These are phyloP conservation scores for Ooceraea biroi DNA, from an alignment of 1,140 invertebrate genomes.

Conservation along the genomic window DNA sequence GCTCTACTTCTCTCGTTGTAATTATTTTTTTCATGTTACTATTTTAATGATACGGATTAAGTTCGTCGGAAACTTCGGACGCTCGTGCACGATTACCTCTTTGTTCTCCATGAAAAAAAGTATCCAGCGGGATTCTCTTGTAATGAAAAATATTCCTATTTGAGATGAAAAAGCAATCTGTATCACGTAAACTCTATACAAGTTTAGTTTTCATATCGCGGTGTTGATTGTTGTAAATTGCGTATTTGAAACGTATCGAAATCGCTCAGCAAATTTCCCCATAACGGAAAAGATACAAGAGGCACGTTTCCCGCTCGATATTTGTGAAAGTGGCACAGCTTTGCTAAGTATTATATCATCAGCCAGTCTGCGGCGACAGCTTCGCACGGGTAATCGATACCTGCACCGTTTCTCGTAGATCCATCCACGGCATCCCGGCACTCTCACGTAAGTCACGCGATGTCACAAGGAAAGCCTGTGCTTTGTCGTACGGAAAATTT, in stretches of 20 bases:
- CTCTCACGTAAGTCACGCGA: constrained; percentile 74
- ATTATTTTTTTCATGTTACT: not conserved
- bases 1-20: not conserved
- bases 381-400: constrained; percentile 64
- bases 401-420: constrained; percentile 82
- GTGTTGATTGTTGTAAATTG: too few species aligned
- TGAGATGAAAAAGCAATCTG: too few species aligned
- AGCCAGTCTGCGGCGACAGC: constrained; percentile 29
- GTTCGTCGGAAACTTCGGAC: constrained; percentile 4
- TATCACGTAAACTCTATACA: too few species aligned
- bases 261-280: too few species aligned
- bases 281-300: not conserved
- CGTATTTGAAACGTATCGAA: too few species aligned
- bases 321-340: constrained; percentile 39
- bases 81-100: not conserved
- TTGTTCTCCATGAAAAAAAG: constrained; percentile 12
- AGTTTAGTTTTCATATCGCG: too few species aligned
- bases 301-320: constrained; percentile 28
- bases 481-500: constrained; percentile 22
- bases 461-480: constrained; percentile 34
- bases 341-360: constrained; percentile 51
- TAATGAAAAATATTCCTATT: not conserved
- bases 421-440: constrained; percentile 76
- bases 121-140: constrained; percentile 10
- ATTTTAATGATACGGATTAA: not conserved